Evolutionary conservation across 2,888 invertebrate species (phyloP), one percentile per base, ranked within the genome.

Genomic region (Oxystoma pomonae): DNA sequence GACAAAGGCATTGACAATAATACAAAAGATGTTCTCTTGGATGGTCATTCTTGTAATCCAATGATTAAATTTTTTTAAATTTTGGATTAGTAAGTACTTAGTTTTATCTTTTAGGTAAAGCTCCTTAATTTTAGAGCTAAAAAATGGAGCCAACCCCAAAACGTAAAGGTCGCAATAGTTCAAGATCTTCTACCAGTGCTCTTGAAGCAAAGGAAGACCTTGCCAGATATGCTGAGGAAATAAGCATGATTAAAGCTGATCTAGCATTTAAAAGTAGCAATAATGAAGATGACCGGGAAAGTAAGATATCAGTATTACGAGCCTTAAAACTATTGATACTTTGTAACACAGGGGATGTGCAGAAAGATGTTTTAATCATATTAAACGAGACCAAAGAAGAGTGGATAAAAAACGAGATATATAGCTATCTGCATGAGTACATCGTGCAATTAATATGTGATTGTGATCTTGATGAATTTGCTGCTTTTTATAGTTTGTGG

Each of bases 311-410:
- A 3, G 60, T 58, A 20, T 55, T 64, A 9, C 35, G 55, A 22
- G 55, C 50, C 18, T 51, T 64, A 50, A 52, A 49, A 64, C 20
- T 58, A 35, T 55, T 64, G 18, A 55, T 64, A n/a, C 58, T 60
- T 22, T 60, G 53, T 19, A 60, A 60, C 49, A 50, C 58, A 17
- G 55, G 58, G 2, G 53, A 53, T 16, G 58, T 64, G n/a, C 58
- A 58, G 16, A 60, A 20, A 17, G 60, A 64, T 17, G 58, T 60
- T 20, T 53, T 60, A 55, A 19, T 18, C 5, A 52, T 64, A 20
- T 57, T 64, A 55, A 55, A 17, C n/a, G 35, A 57, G 16, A n/a
- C 12, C 1, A 20, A 2, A n/a, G 5, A 60, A 53, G 58, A 58
- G 12, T n/a, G 20, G 35, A 35, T 35, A 3, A 35, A 35, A 35